Percentiles rank a stretch among this genome's conserved stretches.
Evolutionary conservation across 2,797 vertebrate genomes (phyloP).

Genomic region (Myotis pilosus): DNA sequence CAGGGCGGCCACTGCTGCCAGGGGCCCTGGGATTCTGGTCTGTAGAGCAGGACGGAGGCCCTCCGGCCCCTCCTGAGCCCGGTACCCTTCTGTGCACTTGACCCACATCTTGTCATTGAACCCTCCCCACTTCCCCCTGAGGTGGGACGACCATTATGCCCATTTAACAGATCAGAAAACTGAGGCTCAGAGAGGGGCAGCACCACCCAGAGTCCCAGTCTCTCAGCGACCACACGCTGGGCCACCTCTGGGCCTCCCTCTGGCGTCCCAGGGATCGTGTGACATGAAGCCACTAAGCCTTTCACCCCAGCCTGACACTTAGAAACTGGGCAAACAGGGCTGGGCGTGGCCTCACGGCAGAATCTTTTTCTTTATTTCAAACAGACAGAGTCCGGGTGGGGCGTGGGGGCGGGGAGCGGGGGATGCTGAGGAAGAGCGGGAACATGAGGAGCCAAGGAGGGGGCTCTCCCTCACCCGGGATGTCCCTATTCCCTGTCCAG

Average conservation of each 20-base stretch:
- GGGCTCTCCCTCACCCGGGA: fast-evolving
- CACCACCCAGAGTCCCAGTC: background rate
- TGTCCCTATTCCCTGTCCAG: fast-evolving
- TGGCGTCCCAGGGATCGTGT: background rate
- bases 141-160: background rate
- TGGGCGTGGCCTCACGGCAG: background rate
- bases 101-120: background rate
- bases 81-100: background rate
- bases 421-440: background rate
- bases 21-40: too few species aligned
- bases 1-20: background rate
- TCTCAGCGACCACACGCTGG: background rate
- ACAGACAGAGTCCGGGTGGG: background rate
- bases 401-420: background rate
- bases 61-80: fast-evolving
- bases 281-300: background rate
- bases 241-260: background rate
- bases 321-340: background rate
- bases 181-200: fast-evolving
- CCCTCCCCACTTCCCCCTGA: background rate
- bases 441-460: fast-evolving
- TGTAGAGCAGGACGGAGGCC: background rate
- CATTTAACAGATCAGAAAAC: background rate
- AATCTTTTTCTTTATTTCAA: constrained; percentile 40
- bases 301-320: background rate